Conservation (phyloP, 2,888 invertebrate species). For the Horisme vitalbata region DNA sequence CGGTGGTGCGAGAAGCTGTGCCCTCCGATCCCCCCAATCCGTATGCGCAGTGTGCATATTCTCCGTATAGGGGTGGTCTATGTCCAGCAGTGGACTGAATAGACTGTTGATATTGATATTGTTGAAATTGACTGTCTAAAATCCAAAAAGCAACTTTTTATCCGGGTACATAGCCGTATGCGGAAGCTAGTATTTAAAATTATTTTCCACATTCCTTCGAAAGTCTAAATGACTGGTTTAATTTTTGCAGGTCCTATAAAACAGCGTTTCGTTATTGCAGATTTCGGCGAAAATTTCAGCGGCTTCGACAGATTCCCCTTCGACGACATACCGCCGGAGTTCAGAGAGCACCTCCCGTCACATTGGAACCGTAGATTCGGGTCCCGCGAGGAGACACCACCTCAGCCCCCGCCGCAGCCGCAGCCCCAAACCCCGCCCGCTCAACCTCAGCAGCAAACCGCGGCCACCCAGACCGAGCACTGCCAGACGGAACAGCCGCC, state of each 20-base stretch:
- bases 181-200: no score
- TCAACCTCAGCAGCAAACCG: slow-evolving; percentile 56
- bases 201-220: no score
- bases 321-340: slow-evolving; percentile 78
- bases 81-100: no score
- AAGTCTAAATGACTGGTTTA: slow-evolving; percentile 4
- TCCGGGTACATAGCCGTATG: no score
- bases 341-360: slow-evolving; percentile 74
- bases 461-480: slow-evolving; percentile 71
- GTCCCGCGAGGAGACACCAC: slow-evolving; percentile 56
- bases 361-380: slow-evolving; percentile 71
- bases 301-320: slow-evolving; percentile 81
- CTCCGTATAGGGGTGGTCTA: no score
- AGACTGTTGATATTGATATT: no score
- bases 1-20: no score
- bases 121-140: no score
- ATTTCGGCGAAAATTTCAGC: slow-evolving; percentile 73
- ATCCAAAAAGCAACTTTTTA: no score
- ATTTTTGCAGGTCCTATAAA: slow-evolving; percentile 47
- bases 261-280: slow-evolving; percentile 64
- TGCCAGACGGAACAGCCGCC: slow-evolving; percentile 47
- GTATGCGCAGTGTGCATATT: no score
- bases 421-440: slow-evolving; percentile 43
- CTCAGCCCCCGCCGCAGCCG: slow-evolving; percentile 42
- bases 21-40: no score